Conservation (phyloP, 1,140 invertebrate species). For the Aphis craccivora region DNA sequence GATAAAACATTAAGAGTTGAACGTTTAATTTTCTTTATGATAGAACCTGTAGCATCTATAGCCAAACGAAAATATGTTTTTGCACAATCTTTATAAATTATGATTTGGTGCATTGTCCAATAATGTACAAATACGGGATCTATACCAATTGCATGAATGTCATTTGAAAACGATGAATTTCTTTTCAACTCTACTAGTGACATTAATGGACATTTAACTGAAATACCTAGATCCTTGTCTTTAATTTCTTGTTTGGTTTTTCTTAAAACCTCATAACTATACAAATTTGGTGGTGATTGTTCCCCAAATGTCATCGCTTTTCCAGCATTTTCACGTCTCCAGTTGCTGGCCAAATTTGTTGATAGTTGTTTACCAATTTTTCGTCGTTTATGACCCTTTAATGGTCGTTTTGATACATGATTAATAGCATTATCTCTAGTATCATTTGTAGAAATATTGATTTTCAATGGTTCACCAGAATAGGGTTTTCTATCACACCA, state of each 20-base stretch:
- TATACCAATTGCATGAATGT: neutral
- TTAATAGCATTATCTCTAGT: neutral
- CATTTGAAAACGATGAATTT: neutral
- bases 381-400: neutral
- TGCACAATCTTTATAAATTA: neutral
- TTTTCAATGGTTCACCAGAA: neutral
- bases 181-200: neutral
- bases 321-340: neutral
- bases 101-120: neutral
- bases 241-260: slow-evolving; percentile 1
- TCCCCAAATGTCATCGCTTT: neutral
- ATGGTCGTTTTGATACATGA: neutral
- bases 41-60: neutral
- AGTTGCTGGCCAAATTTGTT: neutral
- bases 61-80: neutral
- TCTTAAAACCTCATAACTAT: neutral
- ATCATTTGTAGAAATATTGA: neutral
- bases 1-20: neutral
- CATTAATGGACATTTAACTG: neutral
- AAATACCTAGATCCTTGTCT: neutral
- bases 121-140: neutral
- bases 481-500: neutral
- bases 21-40: neutral
- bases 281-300: neutral
- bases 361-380: neutral